phyloP scores from a whole-genome alignment of 2,888 invertebrate species.

The Nomada ferruginata region DNA sequence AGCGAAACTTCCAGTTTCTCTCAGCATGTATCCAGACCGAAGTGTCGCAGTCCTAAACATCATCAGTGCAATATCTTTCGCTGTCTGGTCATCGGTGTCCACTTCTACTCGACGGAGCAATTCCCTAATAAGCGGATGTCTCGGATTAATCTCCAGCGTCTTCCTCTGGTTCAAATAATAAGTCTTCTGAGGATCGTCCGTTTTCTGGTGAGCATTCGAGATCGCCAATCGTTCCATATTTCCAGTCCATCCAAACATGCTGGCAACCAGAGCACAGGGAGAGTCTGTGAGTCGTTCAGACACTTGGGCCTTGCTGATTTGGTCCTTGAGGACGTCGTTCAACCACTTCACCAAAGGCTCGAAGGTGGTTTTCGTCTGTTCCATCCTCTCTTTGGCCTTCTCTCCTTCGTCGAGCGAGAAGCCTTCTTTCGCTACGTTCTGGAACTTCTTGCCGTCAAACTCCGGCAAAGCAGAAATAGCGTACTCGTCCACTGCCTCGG shows the following conservation, averaged over 20 bases:
- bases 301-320: constrained; percentile 91
- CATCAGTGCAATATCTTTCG: constrained; percentile 93
- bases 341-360: constrained; percentile 97
- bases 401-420: constrained; percentile 92
- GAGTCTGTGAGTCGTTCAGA: constrained; percentile 96
- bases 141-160: constrained; percentile 98
- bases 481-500: constrained; percentile 99
- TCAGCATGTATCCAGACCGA: constrained; percentile 96
- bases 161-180: constrained; percentile 98
- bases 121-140: constrained; percentile 97
- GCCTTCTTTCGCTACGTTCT: constrained; percentile 99
- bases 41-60: constrained; percentile 97
- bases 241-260: constrained; percentile 99
- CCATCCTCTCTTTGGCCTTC: constrained; percentile 89
- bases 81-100: constrained; percentile 91
- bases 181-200: constrained; percentile 95
- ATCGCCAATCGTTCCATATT: constrained; percentile 99
- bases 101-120: constrained; percentile 92
- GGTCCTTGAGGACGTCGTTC: constrained; percentile 92
- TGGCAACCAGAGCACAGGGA: constrained; percentile 98
- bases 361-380: constrained; percentile 90
- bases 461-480: constrained; percentile 98
- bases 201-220: constrained; percentile 98
- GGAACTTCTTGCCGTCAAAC: constrained; percentile 99
- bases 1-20: constrained; percentile 94